phyloP scores from a whole-genome alignment of 1,140 invertebrate genomes.

The Notospermus geniculatus region DNA sequence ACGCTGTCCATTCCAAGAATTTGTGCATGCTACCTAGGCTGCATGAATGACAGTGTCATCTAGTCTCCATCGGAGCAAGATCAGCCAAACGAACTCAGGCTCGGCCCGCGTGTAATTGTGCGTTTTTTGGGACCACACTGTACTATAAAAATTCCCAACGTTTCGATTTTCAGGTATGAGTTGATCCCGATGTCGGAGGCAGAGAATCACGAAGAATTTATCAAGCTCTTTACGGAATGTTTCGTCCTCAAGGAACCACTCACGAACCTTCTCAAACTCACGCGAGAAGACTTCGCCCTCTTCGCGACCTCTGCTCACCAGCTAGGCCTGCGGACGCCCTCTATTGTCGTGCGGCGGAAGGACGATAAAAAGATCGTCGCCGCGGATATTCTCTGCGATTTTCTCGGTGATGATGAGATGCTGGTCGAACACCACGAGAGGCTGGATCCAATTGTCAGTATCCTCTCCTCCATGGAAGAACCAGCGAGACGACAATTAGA shows the following conservation, averaged over 20 bases:
- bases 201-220: constrained; percentile 5
- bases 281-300: not conserved
- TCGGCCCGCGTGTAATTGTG: too few species aligned
- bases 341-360: not conserved
- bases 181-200: not conserved
- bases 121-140: too few species aligned
- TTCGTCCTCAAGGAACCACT: constrained; percentile 15
- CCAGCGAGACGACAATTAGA: too few species aligned
- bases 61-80: too few species aligned
- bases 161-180: not conserved
- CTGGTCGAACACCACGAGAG: constrained; percentile 1
- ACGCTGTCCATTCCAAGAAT: too few species aligned
- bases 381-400: not conserved
- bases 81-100: too few species aligned
- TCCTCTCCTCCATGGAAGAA: not conserved
- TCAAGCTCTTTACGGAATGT: constrained; percentile 10
- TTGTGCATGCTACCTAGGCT: too few species aligned
- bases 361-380: not conserved
- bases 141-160: too few species aligned
- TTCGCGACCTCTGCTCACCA: not conserved
- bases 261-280: not conserved
- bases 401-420: too few species aligned
- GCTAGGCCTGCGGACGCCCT: constrained; percentile 59
- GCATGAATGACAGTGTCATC: too few species aligned
- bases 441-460: constrained; percentile 9